Conservation (phyloP, 1,140 invertebrate species). For the Achatina immaculata region DNA sequence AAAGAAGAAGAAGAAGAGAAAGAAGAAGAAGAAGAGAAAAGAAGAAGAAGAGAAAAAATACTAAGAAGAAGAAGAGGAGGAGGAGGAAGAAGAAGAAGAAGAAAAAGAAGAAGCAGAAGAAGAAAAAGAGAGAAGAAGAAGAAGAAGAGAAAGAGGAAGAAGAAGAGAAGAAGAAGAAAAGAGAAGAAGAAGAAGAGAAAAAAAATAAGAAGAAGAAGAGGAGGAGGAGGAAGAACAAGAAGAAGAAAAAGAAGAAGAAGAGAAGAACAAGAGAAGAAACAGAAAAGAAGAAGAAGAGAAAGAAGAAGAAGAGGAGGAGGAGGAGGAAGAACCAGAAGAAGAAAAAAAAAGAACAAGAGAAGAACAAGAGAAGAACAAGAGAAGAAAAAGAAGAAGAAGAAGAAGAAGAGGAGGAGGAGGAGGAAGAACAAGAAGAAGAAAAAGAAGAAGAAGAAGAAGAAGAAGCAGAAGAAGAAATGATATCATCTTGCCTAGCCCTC, state of each 20-base stretch:
- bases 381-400: slow-evolving; percentile 13
- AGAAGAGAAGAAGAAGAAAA: background rate
- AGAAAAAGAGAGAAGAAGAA: background rate
- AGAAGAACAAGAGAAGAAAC: background rate
- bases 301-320: background rate
- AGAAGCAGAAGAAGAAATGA: background rate
- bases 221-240: too few relatives aligned
- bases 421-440: background rate
- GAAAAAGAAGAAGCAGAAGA: background rate
- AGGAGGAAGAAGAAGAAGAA: too few relatives aligned
- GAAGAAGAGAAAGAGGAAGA: background rate
- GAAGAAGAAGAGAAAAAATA: too few relatives aligned
- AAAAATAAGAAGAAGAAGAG: background rate
- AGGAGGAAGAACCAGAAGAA: background rate
- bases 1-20: too few relatives aligned
- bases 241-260: background rate
- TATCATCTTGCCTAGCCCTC: background rate
- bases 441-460: background rate
- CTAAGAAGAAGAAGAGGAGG: too few relatives aligned
- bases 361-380: background rate
- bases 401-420: background rate
- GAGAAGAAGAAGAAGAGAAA: background rate
- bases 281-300: background rate
- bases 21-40: too few relatives aligned
- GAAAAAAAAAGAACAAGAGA: background rate